Conservation (phyloP, 2,888 invertebrate species). For the Cheilosia vulpina region DNA sequence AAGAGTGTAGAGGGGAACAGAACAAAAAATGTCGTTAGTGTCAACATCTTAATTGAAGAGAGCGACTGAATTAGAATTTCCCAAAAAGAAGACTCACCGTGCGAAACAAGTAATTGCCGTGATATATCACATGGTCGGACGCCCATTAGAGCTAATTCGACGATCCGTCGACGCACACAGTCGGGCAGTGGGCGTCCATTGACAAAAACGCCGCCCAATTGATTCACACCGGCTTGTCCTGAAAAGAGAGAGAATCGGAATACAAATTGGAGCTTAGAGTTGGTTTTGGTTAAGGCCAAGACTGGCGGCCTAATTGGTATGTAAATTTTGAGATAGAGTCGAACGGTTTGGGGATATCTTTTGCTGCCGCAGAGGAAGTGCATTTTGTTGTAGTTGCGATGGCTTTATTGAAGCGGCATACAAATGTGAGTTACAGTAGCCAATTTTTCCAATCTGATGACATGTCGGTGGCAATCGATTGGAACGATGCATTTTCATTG, state of each 20-base stretch:
- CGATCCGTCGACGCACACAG: conserved; percentile 95
- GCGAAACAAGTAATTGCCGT: conserved; percentile 96
- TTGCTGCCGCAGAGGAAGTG: conserved; percentile 39
- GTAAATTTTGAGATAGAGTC: conserved; percentile 53
- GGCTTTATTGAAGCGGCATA: conserved; percentile 40
- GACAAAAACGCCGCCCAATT: conserved; percentile 98
- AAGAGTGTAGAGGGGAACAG: conserved; percentile 16
- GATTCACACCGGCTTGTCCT: conserved; percentile 99
- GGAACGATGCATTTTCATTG: conserved; percentile 35
- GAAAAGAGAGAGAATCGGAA: conserved; percentile 72
- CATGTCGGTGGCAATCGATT: conserved; percentile 41
- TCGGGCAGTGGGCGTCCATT: conserved; percentile 98
- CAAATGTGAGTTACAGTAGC: conserved; percentile 68
- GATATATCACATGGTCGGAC: conserved; percentile 99
- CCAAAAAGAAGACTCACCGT: conserved; percentile 85
- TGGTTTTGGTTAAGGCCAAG: conserved; percentile 11
- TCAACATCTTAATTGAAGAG: conserved; percentile 58
- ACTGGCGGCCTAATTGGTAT: conserved; percentile 61
- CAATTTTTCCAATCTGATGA: conserved; percentile 39
- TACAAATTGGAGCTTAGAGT: conserved; percentile 37
- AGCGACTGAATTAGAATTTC: conserved; percentile 53
- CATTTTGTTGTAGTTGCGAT: conserved; percentile 63
- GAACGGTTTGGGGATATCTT: conserved; percentile 1
- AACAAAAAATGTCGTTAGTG: conserved; percentile 30
- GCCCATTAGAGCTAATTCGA: conserved; percentile 96